Conservation (phyloP, 2,113 vertebrate species). For the Rissa tridactyla region DNA sequence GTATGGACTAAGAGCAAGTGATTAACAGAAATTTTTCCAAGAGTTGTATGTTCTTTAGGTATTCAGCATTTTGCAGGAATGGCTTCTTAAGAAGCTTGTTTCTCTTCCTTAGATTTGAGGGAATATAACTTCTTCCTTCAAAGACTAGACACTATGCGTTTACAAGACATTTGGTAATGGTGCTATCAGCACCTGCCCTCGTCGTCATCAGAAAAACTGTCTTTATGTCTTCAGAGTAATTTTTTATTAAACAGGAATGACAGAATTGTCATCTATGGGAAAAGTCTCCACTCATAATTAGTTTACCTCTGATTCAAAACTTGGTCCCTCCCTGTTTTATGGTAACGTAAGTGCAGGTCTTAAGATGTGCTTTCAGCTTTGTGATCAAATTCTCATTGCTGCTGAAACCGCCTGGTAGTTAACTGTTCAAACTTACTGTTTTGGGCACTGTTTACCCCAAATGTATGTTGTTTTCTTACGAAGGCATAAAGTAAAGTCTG, state of each 20-base stretch:
- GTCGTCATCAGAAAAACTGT: background rate
- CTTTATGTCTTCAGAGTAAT: background rate
- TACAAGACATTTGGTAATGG: background rate
- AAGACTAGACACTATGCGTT: background rate
- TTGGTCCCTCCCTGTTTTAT: background rate
- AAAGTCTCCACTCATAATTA: background rate
- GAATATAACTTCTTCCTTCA: background rate
- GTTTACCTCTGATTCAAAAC: background rate
- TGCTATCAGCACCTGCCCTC: background rate
- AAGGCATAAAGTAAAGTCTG: background rate
- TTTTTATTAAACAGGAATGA: background rate
- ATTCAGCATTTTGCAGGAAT: background rate
- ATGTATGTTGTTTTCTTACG: background rate
- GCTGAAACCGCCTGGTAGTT: background rate
- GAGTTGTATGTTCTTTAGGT: background rate
- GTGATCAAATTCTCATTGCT: background rate
- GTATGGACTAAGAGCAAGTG: background rate
- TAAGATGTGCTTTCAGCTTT: background rate
- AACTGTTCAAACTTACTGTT: background rate
- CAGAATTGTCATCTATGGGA: background rate
- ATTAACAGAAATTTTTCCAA: background rate
- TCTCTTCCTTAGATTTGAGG: background rate
- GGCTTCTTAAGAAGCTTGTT: background rate
- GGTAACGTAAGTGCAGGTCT: background rate
- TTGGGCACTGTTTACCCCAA: background rate